Conservation (phyloP, 2,113 vertebrate genomes). For the Dicaeum eximium region DNA sequence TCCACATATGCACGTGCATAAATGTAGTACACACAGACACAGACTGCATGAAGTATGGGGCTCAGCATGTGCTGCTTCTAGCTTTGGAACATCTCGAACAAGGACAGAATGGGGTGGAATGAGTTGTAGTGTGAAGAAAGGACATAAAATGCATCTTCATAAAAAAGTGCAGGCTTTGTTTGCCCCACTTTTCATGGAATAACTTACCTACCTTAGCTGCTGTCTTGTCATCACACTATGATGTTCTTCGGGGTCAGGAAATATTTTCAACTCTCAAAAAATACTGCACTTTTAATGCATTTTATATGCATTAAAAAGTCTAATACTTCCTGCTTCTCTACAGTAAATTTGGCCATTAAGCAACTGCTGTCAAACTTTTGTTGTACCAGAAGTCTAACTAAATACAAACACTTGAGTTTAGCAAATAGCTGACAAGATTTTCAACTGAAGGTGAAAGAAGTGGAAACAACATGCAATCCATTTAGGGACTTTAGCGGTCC, state of each 20-base stretch:
- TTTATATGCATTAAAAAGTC: background rate
- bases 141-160: background rate
- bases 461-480: background rate
- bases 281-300: background rate
- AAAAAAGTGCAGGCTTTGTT: background rate
- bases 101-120: background rate
- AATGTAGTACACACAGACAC: background rate
- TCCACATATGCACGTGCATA: background rate
- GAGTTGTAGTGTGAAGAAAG: background rate
- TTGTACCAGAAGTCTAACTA: background rate
- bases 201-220: background rate
- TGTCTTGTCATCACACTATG: background rate
- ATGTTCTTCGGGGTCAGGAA: background rate
- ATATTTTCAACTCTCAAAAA: background rate
- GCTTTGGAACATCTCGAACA: background rate
- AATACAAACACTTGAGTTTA: background rate
- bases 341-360: background rate
- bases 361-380: background rate
- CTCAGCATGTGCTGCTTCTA: background rate
- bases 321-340: background rate
- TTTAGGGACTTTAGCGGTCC: background rate
- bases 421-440: background rate
- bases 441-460: background rate
- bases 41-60: accelerated
- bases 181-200: background rate